Conservation (phyloP, 2,113 vertebrate genomes). For the Sander lucioperca region DNA sequence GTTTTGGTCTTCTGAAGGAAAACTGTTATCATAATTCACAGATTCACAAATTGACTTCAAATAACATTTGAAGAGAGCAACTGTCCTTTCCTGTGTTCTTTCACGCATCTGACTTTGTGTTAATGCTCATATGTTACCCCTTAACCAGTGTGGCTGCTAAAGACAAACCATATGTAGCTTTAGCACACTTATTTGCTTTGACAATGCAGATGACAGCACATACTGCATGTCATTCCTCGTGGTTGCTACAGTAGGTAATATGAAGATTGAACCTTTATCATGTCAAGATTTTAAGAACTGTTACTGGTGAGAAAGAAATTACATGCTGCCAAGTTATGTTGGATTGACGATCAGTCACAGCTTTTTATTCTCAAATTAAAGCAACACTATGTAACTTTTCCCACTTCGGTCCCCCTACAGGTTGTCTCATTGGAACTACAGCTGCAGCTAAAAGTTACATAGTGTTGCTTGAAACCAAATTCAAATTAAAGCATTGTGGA, state of each 20-base stretch:
- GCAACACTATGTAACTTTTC: no score
- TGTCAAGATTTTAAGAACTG: not conserved
- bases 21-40: not conserved
- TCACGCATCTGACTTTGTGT: conserved; percentile 10
- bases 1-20: not conserved
- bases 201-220: not conserved
- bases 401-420: no score
- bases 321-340: not conserved
- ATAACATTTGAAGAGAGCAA: not conserved
- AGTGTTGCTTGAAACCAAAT: not conserved
- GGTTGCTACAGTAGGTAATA: not conserved
- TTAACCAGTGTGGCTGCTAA: not conserved
- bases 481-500: not conserved
- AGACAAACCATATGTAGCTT: conserved; percentile 22
- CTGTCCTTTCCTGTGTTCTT: not conserved
- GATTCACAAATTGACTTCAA: not conserved
- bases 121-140: not conserved
- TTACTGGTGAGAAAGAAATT: not conserved
- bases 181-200: not conserved
- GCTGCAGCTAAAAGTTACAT: no score
- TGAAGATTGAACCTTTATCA: not conserved
- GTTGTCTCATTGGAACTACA: no score
- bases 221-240: not conserved
- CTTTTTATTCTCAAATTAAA: not conserved
- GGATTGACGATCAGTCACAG: not conserved